phyloP scores from a whole-genome alignment of 2,113 vertebrate species.

The Phrynosoma blainvillii region DNA sequence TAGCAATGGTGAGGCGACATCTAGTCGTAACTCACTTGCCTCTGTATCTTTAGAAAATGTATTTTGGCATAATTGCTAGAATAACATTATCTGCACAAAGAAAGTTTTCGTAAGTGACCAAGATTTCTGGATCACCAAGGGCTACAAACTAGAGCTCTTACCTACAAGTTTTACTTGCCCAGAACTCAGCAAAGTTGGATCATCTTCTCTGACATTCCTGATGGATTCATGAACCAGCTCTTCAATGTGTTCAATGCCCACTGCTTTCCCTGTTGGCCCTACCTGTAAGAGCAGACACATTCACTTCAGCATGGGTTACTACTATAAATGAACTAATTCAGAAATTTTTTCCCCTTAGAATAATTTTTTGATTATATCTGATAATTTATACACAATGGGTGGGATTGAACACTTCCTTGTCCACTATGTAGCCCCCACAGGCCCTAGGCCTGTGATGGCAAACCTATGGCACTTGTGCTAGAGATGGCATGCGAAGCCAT shows the following conservation, averaged over 20 bases:
- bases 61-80: background rate
- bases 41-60: fast-evolving
- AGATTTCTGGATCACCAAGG: fast-evolving
- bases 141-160: constrained; percentile 60
- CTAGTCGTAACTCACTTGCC: background rate
- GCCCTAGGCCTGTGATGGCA: background rate
- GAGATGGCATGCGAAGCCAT: no score
- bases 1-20: background rate
- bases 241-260: constrained; percentile 89
- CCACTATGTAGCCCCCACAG: background rate
- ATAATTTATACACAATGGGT: background rate
- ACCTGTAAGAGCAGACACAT: constrained; percentile 66
- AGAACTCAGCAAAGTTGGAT: constrained; percentile 82
- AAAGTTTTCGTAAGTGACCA: background rate
- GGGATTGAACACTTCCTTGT: background rate
- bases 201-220: constrained; percentile 83
- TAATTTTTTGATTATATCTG: background rate
- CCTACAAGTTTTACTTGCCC: constrained; percentile 83
- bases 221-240: constrained; percentile 84
- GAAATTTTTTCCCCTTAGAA: background rate
- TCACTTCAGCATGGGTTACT: fast-evolving
- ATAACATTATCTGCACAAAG: no score
- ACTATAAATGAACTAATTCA: background rate
- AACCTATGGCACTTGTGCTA: no score
- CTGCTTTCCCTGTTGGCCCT: constrained; percentile 83